Conservation (phyloP, 2,888 invertebrate genomes). For the Tanytarsus gracilentus region DNA sequence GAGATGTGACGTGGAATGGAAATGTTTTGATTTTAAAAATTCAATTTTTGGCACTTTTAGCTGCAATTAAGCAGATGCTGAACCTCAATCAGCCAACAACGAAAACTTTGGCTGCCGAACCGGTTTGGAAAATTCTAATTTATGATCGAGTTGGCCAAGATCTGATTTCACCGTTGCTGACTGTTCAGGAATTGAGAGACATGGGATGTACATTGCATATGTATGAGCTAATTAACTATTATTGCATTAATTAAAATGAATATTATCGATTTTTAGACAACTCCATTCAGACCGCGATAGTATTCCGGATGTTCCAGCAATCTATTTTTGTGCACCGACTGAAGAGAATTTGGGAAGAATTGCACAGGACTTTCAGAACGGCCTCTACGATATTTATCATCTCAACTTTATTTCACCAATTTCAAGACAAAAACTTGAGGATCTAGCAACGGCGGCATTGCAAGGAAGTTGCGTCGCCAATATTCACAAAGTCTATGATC, state of each 20-base stretch:
- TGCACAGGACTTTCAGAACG: conserved; percentile 78
- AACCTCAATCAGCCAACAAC: conserved; percentile 78
- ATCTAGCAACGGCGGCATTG: conserved; percentile 85
- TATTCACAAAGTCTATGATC: conserved; percentile 94
- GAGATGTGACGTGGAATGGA: conserved; percentile 27
- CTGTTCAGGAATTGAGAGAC: conserved; percentile 90
- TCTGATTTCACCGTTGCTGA: conserved; percentile 92
- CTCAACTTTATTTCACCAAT: conserved; percentile 96
- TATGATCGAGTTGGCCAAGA: conserved; percentile 97
- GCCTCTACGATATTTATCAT: conserved; percentile 89
- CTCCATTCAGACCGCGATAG: conserved; percentile 79
- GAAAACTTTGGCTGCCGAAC: conserved; percentile 70
- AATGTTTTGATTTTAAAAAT: conserved; percentile 1
- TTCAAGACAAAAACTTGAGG: conserved; percentile 86
- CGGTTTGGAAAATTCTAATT: conserved; percentile 92
- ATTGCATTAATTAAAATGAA: conserved; percentile 2
- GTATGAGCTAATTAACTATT: conserved; percentile 49
- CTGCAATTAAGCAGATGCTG: conserved; percentile 89
- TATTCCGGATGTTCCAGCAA: conserved; percentile 98
- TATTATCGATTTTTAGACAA: conserved; percentile 50
- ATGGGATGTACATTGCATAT: conserved; percentile 95
- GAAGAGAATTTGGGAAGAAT: conserved; percentile 94
- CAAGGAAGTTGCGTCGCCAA: conserved; percentile 83
- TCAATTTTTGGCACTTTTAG: conserved; percentile 48
- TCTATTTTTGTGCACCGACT: conserved; percentile 94